Evolutionary conservation across 1,140 invertebrate genomes (phyloP), one percentile per base, ranked within the genome.

Genomic region (Elymnias hypermnestra): DNA sequence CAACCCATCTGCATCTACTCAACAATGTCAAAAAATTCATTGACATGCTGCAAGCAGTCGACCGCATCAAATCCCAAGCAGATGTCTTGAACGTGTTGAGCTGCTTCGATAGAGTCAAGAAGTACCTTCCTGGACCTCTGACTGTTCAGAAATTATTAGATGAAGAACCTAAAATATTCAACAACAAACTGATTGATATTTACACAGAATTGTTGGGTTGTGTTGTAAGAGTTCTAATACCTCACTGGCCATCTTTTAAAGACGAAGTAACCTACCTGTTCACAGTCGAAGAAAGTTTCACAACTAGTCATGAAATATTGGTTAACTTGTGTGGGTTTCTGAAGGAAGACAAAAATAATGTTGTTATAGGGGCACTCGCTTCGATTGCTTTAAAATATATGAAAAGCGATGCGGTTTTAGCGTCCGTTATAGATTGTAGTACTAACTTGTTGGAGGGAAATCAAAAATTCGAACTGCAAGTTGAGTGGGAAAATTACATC

Each of bases 101-200:
- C 51, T 56, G 67, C 9, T 40, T 81, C 4, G 26, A 37, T 1
- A 58, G 31, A 1, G 7, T 89, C 7, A 25, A 56, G 2, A 31
- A 59, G 10, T 67, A 71, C 42, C 78, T 93, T 12, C 92, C 92
- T 0, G 90, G 91, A 0, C 88, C 89, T 1, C 42, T 90, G 15
- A 93, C 91, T 0, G 76, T 89, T 8, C 89, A 92, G 60, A 91
- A 90, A 61, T 72, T 92, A 1, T 53, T 39, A 15, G 45, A 51
- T 9, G 17, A 44, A 2, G 81, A 86, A 6, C 45, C 50, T 0
- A 51, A 41, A 3, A n/a, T 64, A 0, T 9, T 79, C 1, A 31
- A 44, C 2, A 18, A 23, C 0, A 38, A 52, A 0, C 0, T 64
- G 0, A 22, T 71, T 0, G 65, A 77, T 7, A 1, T 41, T 0